Base-by-base conservation (phyloP, 2,888 invertebrate genomes). In the Tenthredo livida region DNA sequence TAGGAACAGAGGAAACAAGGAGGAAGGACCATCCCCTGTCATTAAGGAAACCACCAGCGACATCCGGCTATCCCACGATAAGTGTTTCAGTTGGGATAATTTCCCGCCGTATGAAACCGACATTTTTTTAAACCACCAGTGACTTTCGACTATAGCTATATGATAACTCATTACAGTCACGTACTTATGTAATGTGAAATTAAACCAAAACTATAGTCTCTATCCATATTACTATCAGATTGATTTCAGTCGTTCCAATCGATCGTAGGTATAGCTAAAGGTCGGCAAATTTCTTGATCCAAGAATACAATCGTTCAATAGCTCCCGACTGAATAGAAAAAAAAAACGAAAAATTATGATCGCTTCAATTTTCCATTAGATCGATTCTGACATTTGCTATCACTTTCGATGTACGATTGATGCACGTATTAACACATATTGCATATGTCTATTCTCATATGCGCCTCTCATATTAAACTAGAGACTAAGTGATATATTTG, bases 11-110 rank as follows among this genome's bases (percentile, higher is more conserved):
- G 61, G 61, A 61, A 80, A 61, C n/a, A 29, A 29, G 54, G 58
- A 80, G 80, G 67, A 70, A 67, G 80, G n/a, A 37, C 75, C 85
- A 85, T 85, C 85, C 85, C 82, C 85, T 85, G 82, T 85, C 85
- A 85, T 85, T 85, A 85, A 72, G 82, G 58, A 80, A 80, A 85
- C 85, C 67, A 70, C 85, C 37, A 29, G 43, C 82, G 17, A 84
- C 84, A 84, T 84, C 84, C 84, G 84, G 84, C 67, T 67, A 82
- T 54, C 70, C 85, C 72, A 37, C 70, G 15, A 72, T 40, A 83
- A 83, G 83, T 70, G 83, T 83, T 83, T 47, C 10, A 80, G 40
- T 67, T 83, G 29, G 83, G 83, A 83, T 83, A 25, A 67, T 83
- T 83, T 70, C 33, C 83, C 29, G 29, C 83, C 37, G 21, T 12